phyloP scores from a whole-genome alignment of 2,113 vertebrate genomes.

The Sus scrofa region DNA sequence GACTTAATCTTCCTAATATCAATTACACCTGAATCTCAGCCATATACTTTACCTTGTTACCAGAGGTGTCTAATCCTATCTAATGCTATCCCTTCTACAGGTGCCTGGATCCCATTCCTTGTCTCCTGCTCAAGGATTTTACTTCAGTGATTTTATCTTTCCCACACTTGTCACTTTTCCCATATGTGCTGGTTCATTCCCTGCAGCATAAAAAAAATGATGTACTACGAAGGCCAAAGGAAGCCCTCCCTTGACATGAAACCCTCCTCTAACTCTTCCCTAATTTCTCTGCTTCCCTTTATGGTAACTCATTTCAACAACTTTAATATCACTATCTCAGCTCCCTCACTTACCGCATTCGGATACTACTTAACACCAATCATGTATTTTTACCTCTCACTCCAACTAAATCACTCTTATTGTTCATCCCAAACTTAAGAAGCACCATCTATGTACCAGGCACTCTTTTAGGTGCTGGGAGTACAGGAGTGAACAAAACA shows the following conservation, averaged over 20 bases:
- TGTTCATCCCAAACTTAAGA: neutral
- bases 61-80: neutral
- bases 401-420: neutral
- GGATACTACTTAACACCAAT: neutral
- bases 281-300: constrained; percentile 34
- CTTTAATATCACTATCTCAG: constrained; percentile 2
- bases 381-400: neutral
- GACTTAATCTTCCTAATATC: neutral
- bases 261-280: neutral
- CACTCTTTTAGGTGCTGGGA: neutral
- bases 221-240: neutral
- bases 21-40: neutral
- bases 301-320: neutral
- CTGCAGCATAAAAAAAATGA: constrained; percentile 1
- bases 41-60: neutral
- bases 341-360: neutral
- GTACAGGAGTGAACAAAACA: neutral
- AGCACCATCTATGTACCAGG: neutral
- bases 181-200: neutral
- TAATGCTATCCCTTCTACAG: neutral
- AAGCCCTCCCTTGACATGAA: neutral
- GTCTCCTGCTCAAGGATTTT: neutral
- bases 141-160: neutral
- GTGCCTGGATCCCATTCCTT: neutral
- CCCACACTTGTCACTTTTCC: neutral